Evolutionary conservation across 1,140 invertebrate genomes (phyloP).

Genomic region (Brachionus koreanus): DNA sequence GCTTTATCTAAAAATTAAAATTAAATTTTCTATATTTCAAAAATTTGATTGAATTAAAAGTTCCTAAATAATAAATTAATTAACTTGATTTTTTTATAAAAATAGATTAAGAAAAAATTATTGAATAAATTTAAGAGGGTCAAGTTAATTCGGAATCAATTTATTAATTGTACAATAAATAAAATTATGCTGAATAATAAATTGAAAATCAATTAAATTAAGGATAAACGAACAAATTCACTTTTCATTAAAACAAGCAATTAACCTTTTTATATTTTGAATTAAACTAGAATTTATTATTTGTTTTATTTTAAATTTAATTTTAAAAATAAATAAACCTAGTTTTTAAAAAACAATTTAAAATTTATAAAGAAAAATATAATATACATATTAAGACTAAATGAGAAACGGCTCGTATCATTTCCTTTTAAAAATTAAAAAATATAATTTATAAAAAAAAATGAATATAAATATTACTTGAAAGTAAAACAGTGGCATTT

Average conservation of each 20-base stretch:
- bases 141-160: no score
- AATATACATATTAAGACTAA: background rate
- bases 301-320: background rate
- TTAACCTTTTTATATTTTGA: background rate
- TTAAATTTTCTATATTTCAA: no score
- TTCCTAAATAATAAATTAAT: no score
- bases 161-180: no score
- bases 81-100: no score
- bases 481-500: conserved; percentile 20
- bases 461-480: background rate
- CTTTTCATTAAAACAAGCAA: background rate
- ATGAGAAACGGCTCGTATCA: background rate
- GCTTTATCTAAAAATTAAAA: no score
- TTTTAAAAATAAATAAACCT: background rate
- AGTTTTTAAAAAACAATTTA: background rate
- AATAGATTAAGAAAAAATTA: no score
- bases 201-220: no score
- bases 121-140: no score
- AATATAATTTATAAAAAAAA: background rate
- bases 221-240: no score
- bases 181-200: no score
- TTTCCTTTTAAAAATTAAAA: background rate
- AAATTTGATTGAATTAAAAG: no score
- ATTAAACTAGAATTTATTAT: background rate
- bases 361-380: background rate